Evolutionary conservation across 2,888 invertebrate species (phyloP).

Genomic region (Agrotis ipsilon): DNA sequence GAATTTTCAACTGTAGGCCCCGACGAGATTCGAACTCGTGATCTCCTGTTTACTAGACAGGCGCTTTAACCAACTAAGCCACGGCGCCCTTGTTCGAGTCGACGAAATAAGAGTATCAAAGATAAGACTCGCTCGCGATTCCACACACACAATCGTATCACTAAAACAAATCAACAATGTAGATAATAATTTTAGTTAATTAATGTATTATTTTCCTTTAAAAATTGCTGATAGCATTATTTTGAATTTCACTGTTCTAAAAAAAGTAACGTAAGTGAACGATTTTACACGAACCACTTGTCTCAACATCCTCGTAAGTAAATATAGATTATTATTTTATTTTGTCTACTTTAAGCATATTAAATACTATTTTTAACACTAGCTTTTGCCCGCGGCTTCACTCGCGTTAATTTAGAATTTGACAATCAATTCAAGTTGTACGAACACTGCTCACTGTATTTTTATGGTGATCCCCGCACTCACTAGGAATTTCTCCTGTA

Average conservation of each 20-base stretch:
- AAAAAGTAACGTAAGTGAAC: background rate
- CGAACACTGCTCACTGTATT: too few species aligned
- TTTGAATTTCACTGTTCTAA: background rate
- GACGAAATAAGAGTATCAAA: slow-evolving; percentile 18
- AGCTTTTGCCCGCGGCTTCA: too few species aligned
- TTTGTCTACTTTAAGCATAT: too few species aligned
- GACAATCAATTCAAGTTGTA: too few species aligned
- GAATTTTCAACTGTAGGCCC: slow-evolving; percentile 39
- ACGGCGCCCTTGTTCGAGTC: slow-evolving; percentile 74
- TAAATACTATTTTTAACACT: too few species aligned
- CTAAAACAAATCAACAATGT: background rate
- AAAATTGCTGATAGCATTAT: background rate
- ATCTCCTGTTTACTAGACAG: slow-evolving; percentile 90
- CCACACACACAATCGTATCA: background rate
- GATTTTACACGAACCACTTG: background rate
- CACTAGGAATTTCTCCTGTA: too few species aligned
- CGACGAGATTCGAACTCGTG: slow-evolving; percentile 85
- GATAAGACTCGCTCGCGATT: slow-evolving; percentile 1
- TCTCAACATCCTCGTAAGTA: too few species aligned
- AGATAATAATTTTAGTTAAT: background rate
- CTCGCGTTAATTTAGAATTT: too few species aligned
- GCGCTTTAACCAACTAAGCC: slow-evolving; percentile 90
- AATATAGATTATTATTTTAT: too few species aligned
- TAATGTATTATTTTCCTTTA: background rate
- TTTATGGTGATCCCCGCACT: too few species aligned